A percentile compares a stretch with the other conserved stretches of the same genome.
Evolutionary conservation across 2,113 vertebrate species (phyloP).

Genomic region (Bubo scandiacus): DNA sequence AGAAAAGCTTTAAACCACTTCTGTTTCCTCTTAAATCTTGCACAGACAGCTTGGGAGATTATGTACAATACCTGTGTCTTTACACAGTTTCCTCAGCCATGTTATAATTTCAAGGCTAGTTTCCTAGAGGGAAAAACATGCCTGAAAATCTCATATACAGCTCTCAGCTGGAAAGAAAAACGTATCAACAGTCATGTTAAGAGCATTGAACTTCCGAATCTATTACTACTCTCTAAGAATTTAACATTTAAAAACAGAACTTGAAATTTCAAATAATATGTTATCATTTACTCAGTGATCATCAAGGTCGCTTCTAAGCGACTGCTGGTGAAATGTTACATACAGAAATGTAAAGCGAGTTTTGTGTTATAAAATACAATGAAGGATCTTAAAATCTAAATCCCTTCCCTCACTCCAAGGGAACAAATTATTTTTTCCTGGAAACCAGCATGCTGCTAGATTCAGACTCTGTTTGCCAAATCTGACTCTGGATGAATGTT

Average conservation of each 20-base stretch:
- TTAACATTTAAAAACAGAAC: conserved; percentile 1
- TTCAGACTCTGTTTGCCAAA: conserved; percentile 24
- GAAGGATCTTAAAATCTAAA: conserved; percentile 2
- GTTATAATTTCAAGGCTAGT: not conserved
- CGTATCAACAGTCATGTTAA: not conserved
- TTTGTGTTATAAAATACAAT: not conserved
- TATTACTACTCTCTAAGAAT: not conserved
- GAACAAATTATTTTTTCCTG: conserved; percentile 33
- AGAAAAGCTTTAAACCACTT: not conserved
- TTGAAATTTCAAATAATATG: not conserved
- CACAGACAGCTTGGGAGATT: not conserved
- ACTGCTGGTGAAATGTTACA: not conserved
- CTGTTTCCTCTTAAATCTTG: not conserved
- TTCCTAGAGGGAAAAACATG: not conserved
- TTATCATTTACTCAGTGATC: not conserved
- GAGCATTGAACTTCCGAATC: not conserved
- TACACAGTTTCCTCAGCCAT: not conserved
- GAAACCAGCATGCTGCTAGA: not conserved
- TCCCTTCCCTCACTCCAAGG: not conserved
- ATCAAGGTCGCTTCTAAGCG: not conserved
- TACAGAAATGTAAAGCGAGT: not conserved
- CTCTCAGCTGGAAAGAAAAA: not conserved
- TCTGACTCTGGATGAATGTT: conserved; percentile 1
- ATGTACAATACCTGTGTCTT: not conserved
- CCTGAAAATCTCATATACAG: not conserved